phyloP scores from a whole-genome alignment of 2,113 vertebrate species.

The Vulpes ferrilata region DNA sequence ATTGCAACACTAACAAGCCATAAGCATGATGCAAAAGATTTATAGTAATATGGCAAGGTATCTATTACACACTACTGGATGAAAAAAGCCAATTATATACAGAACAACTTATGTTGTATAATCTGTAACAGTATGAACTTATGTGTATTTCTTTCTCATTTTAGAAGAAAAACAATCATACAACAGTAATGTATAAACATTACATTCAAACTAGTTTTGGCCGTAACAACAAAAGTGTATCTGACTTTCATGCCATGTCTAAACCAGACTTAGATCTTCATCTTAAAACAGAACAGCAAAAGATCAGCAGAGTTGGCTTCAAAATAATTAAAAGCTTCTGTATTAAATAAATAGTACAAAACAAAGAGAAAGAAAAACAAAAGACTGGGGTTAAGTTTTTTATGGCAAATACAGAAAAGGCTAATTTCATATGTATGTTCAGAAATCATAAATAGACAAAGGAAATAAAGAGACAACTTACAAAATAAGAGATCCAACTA shows the following conservation, averaged over 20 bases:
- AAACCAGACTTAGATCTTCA: conserved; percentile 62
- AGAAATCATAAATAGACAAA: conserved; percentile 32
- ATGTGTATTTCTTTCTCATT: neutral
- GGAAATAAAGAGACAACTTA: conserved; percentile 57
- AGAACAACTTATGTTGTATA: neutral
- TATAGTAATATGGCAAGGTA: conserved; percentile 7
- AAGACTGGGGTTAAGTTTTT: neutral
- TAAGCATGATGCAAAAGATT: neutral
- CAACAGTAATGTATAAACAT: neutral
- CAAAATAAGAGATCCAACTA: conserved; percentile 58
- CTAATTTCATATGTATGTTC: conserved; percentile 42
- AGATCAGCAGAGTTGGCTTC: conserved; percentile 57
- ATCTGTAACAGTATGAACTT: neutral
- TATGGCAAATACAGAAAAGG: conserved; percentile 56
- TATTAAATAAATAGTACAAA: conserved; percentile 55
- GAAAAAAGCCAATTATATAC: neutral
- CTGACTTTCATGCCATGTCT: neutral
- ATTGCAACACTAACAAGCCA: neutral
- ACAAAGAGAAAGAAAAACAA: conserved; percentile 60
- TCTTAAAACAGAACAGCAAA: conserved; percentile 59
- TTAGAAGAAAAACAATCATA: conserved; percentile 55
- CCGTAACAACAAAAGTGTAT: neutral
- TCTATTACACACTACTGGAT: neutral
- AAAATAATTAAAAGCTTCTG: conserved; percentile 63
- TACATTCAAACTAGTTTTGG: neutral